Evolutionary conservation across 2,888 invertebrate genomes (phyloP), one percentile per base, ranked within the genome.

Genomic region (Polylopha cassiicola): DNA sequence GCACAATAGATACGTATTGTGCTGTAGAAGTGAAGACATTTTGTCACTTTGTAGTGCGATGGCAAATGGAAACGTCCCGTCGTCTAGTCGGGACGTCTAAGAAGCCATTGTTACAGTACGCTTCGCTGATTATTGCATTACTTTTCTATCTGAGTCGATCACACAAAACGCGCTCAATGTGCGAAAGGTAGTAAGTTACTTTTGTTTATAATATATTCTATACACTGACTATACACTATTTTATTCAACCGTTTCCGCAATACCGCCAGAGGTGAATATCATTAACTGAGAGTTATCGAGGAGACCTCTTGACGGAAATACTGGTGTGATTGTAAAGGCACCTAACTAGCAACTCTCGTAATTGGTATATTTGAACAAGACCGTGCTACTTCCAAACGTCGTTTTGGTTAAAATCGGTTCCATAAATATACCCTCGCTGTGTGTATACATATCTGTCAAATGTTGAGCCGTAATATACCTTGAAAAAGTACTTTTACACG

Each of bases 1-100:
- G 38, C 36, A 53, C 49, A 50, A 51, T 53, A 38, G 43, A 44
- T 37, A 47, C 51, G 43, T 47, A 41, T 51, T 52, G 30, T 37
- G 42, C 45, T 46, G 32, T 45, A 48, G 34, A 34, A 36, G 26
- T 39, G 31, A 41, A 36, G 30, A 30, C 41, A 24, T 39, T 34
- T 36, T 36, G 30, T 36, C 36, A 41, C 36, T 41, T 41, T 36
- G 23, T 39, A 39, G 29, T 30, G 21, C 34, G 34, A 30, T 11
- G 41, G 41, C 39, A 18, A 34, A 32, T 33, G 39, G 39, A 28
- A 39, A 34, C 15, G 29, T 29, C 34, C 34, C 13, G 29, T 18
- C 39, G 21, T 18, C 33, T 33, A 39, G 39, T 23, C 39, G 26
- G n/a, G n/a, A n/a, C n/a, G 29, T 24, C 29, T 30, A 34, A 34